Conservation (phyloP, 1,140 invertebrate species). For the Drosophila carrolli region DNA sequence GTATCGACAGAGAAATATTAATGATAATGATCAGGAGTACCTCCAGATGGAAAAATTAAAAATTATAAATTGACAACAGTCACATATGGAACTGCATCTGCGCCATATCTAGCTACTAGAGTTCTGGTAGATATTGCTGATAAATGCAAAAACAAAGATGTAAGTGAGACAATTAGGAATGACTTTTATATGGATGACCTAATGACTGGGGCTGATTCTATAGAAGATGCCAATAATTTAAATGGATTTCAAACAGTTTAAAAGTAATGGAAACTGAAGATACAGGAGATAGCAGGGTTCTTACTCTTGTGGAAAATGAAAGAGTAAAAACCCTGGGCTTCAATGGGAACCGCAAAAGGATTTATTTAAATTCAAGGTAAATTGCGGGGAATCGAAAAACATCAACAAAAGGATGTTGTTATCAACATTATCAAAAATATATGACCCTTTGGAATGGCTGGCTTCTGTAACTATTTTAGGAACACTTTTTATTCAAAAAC, state of each 20-base stretch:
- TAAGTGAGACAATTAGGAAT: too few relatives aligned
- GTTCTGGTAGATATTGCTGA: too few relatives aligned
- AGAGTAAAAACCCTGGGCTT: neutral
- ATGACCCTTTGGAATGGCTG: too few relatives aligned
- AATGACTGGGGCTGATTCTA: too few relatives aligned
- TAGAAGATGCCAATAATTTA: neutral
- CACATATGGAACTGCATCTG: neutral
- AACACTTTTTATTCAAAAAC: too few relatives aligned
- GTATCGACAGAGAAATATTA: too few relatives aligned
- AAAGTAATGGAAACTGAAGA: neutral
- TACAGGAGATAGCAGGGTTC: neutral
- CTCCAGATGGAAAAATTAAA: neutral
- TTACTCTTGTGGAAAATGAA: neutral
- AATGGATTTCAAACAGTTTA: neutral
- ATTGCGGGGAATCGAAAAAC: neutral
- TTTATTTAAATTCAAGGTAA: slow-evolving; percentile 1
- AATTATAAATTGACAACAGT: too few relatives aligned
- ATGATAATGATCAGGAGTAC: neutral
- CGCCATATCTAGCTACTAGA: neutral
- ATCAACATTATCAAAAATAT: neutral
- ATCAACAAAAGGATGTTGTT: too few relatives aligned
- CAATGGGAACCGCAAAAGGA: neutral
- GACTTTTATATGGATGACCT: too few relatives aligned
- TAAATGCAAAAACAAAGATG: too few relatives aligned
- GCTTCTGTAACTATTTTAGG: too few relatives aligned